Evolutionary conservation across 1,140 invertebrate genomes (phyloP), one percentile per base, ranked within the genome.

Genomic region (Lepidurus apus): DNA sequence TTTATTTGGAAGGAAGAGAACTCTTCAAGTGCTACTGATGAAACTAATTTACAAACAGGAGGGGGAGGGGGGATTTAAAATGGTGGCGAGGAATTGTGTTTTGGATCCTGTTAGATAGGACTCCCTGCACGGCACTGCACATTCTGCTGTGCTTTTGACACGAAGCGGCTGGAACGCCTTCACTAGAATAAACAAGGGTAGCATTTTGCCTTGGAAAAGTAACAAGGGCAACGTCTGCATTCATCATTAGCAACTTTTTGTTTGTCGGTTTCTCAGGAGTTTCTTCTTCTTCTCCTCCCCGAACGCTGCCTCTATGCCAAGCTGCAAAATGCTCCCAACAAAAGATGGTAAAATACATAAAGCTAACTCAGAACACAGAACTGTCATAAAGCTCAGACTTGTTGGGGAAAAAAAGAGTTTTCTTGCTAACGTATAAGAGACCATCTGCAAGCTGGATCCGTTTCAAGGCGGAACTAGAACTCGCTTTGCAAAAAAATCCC

Each of bases 111-210:
- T 65, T 65, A 65, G 21, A 65, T 13, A 65, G 6, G 13, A 65
- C 53, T 65, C 21, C 21, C 53, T 65, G 53, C 53, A 65, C 10
- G 2, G 10, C 45, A 11, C 45, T 10, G 1, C 45, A 17, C 10
- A 4, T 10, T 17, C 45, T 34, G 34, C 13, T 65, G 8, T 65
- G 53, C 53, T 65, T 65, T 65, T 65, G 53, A 65, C 53, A 65
- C 53, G 53, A 65, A 65, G 53, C 53, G 53, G 53, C 53, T 65
- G 53, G 53, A 65, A 65, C 53, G 53, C 53, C 53, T 65, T 65
- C 13, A 7, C 53, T 65, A 65, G 53, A 65, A 21, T 65, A 65
- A 65, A 65, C 53, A 65, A 65, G 53, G 53, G 53, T 34, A 65
- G 53, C 53, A 65, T 65, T 65, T 65, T 65, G 53, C 53, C 34